phyloP scores from a whole-genome alignment of 2,797 vertebrate genomes.

The Brachyrhaphis roseni region DNA sequence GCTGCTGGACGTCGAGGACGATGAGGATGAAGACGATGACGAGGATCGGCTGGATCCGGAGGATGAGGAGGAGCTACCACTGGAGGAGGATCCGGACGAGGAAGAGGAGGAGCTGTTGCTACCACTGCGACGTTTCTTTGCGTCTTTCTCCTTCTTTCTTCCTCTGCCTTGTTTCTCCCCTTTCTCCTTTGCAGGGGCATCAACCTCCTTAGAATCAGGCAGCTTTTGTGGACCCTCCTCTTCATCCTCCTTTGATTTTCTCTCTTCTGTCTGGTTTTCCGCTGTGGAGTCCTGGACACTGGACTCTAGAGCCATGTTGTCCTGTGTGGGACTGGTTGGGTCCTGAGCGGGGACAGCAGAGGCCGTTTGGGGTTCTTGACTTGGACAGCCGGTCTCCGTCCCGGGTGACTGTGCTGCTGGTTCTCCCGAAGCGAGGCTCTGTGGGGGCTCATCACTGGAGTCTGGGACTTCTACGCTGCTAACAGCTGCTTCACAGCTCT shows the following conservation, averaged over 20 bases:
- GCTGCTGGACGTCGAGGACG: constrained; percentile 85
- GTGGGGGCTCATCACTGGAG: constrained; percentile 34
- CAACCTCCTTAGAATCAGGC: constrained; percentile 30
- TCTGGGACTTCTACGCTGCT: constrained; percentile 40
- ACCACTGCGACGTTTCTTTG: constrained; percentile 80
- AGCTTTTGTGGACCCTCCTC: constrained; percentile 39
- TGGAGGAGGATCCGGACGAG: constrained; percentile 88
- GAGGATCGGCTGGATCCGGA: constrained; percentile 89
- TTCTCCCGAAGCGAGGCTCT: constrained; percentile 52
- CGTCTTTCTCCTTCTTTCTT: constrained; percentile 81
- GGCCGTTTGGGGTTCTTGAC: constrained; percentile 26
- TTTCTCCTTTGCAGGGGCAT: constrained; percentile 62
- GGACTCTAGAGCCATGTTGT: background rate
- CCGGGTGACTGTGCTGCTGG: constrained; percentile 17
- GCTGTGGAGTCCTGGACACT: background rate
- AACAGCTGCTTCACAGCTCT: constrained; percentile 30
- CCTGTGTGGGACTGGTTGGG: constrained; percentile 1
- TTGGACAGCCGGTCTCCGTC: constrained; percentile 19
- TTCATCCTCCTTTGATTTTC: constrained; percentile 38
- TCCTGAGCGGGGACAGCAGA: constrained; percentile 12
- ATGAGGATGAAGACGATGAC: constrained; percentile 88
- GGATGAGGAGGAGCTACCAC: constrained; percentile 87
- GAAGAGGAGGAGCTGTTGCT: constrained; percentile 88
- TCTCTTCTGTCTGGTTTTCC: constrained; percentile 36
- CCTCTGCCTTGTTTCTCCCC: constrained; percentile 74